Conservation (phyloP, 2,797 vertebrate species). For the Poeciliopsis turneri region DNA sequence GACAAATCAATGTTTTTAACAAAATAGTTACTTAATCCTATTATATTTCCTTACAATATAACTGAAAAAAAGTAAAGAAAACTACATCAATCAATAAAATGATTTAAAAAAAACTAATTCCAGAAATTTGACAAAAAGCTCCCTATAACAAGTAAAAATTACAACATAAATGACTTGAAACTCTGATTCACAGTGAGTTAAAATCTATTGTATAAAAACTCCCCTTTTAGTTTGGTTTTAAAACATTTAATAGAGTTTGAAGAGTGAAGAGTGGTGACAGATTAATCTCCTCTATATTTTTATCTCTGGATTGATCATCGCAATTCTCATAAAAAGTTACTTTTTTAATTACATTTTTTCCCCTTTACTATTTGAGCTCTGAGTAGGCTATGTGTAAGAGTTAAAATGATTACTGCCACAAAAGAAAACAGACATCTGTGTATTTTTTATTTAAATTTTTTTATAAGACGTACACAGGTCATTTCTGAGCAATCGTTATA, state of each 20-base stretch:
- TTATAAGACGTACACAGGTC: background rate
- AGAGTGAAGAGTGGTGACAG: background rate
- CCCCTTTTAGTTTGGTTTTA: background rate
- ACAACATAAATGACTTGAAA: background rate
- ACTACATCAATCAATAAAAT: background rate
- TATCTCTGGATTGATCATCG: background rate
- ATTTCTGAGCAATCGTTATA: background rate
- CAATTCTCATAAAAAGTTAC: background rate
- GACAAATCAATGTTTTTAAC: background rate
- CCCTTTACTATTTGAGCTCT: background rate
- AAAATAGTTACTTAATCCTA: background rate
- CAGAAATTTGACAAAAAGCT: background rate
- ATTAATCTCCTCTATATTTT: background rate
- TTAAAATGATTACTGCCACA: background rate
- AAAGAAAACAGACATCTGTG: background rate
- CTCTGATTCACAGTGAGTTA: background rate
- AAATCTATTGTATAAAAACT: background rate
- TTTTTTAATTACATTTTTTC: background rate
- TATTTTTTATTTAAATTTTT: background rate
- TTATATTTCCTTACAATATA: background rate
- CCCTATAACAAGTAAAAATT: background rate
- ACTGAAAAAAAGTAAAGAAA: background rate
- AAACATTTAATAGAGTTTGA: background rate
- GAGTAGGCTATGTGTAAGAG: background rate
- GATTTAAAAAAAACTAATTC: background rate